These are phyloP conservation scores for Catalaphyllia jardinei DNA, from an alignment of 64 coral and sea anemone genomes.

Conservation along the genomic window DNA sequence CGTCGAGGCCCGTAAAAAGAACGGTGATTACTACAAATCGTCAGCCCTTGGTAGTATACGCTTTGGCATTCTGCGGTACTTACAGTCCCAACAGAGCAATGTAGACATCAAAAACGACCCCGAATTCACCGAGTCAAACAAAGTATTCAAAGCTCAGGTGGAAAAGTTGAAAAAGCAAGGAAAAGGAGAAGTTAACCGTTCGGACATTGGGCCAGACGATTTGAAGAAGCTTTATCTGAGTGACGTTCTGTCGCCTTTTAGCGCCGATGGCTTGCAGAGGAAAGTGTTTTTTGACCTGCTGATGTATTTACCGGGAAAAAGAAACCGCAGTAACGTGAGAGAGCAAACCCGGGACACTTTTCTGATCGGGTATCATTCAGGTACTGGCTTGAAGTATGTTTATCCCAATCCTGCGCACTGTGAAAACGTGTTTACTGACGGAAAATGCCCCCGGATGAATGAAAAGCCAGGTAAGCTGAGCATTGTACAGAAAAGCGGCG, in stretches of 20 bases:
- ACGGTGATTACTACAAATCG: constrained; percentile 93
- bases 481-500: not conserved
- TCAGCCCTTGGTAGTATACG: constrained; percentile 78
- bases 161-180: constrained; percentile 78
- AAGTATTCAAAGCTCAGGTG: constrained; percentile 89
- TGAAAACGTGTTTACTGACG: constrained; percentile 43
- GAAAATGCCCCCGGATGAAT: constrained; percentile 33
- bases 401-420: constrained; percentile 56
- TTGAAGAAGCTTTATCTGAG: constrained; percentile 94
- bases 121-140: constrained; percentile 89
- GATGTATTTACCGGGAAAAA: constrained; percentile 81
- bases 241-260: constrained; percentile 70
- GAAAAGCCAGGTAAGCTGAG: constrained; percentile 30
- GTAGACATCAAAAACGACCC: constrained; percentile 89
- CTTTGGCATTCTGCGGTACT: constrained; percentile 85
- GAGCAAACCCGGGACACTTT: constrained; percentile 79
- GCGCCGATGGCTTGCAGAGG: constrained; percentile 72
- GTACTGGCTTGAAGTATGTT: constrained; percentile 64
- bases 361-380: constrained; percentile 61
- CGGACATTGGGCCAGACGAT: constrained; percentile 77
- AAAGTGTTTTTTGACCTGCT: constrained; percentile 88
- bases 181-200: constrained; percentile 74
- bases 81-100: constrained; percentile 78
- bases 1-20: constrained; percentile 88
- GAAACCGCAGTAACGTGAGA: constrained; percentile 80